These are phyloP conservation scores for Zootermopsis nevadensis DNA, from an alignment of 2,888 invertebrate genomes.

Conservation along the genomic window DNA sequence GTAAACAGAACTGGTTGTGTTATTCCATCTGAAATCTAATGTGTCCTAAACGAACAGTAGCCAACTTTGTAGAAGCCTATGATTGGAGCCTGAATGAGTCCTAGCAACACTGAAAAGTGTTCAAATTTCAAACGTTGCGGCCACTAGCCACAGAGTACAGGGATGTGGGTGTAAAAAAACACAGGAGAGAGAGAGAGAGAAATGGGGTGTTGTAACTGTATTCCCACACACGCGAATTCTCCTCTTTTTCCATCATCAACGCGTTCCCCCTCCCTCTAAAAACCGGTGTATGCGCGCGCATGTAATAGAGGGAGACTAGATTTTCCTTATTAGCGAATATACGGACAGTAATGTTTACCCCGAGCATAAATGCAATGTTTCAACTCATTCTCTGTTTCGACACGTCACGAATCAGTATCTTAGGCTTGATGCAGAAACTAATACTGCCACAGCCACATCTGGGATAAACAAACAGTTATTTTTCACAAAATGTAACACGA, in stretches of 20 bases:
- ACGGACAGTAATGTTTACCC: not conserved
- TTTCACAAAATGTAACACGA: too few species aligned
- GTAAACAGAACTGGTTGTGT: not conserved
- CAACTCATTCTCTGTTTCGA: not conserved
- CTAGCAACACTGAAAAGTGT: slow-evolving; percentile 37
- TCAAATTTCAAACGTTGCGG: slow-evolving; percentile 41
- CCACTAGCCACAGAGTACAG: slow-evolving; percentile 40
- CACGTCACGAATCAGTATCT: too few species aligned
- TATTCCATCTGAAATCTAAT: slow-evolving; percentile 8
- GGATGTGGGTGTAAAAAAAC: slow-evolving; percentile 27
- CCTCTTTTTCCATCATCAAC: slow-evolving; percentile 43
- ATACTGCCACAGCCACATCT: too few species aligned
- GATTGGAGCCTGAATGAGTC: slow-evolving; percentile 31
- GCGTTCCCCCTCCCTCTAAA: slow-evolving; percentile 21
- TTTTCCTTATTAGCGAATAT: slow-evolving; percentile 40
- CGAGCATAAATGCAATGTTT: not conserved
- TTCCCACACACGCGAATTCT: slow-evolving; percentile 34
- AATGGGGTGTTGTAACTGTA: slow-evolving; percentile 30
- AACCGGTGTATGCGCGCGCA: slow-evolving; percentile 16
- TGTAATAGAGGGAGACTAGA: slow-evolving; percentile 30
- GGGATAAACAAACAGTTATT: too few species aligned
- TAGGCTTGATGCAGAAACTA: too few species aligned
- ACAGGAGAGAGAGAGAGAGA: not conserved
- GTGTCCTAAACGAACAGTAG: slow-evolving; percentile 28
- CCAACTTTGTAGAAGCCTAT: slow-evolving; percentile 11